A percentile compares a stretch with the other conserved stretches of the same genome.
Evolutionary conservation across 2,888 invertebrate species (phyloP).

Genomic region (Lathronympha strigana): DNA sequence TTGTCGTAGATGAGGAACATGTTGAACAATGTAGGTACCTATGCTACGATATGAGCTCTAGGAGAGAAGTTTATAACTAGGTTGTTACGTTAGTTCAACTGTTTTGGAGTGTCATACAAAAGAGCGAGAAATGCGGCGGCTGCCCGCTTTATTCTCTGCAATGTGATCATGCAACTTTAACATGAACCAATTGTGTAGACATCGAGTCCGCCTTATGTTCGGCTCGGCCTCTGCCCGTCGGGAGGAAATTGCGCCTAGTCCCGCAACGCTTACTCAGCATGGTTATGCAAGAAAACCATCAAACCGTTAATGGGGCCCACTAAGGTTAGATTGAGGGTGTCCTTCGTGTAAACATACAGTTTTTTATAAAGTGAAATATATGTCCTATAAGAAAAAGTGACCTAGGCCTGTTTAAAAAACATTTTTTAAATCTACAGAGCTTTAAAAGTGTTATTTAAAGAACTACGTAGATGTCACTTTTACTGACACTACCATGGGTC

Average conservation of each 20-base stretch:
- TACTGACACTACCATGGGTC: too few relatives aligned
- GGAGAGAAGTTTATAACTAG: conserved; percentile 23
- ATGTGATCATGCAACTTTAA: conserved; percentile 78
- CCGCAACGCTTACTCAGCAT: conserved; percentile 73
- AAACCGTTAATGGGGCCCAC: conserved; percentile 43
- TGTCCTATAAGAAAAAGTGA: too few relatives aligned
- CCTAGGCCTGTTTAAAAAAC: too few relatives aligned
- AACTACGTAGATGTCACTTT: too few relatives aligned
- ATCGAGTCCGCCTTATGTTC: conserved; percentile 51
- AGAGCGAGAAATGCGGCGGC: conserved; percentile 59
- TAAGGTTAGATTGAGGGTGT: conserved; percentile 5
- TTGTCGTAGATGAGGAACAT: not conserved
- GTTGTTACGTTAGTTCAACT: conserved; percentile 24
- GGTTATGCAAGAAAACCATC: conserved; percentile 56
- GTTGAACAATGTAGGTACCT: conserved; percentile 12
- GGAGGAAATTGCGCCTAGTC: conserved; percentile 75
- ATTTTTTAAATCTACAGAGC: too few relatives aligned
- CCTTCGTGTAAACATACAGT: not conserved
- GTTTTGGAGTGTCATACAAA: conserved; percentile 44
- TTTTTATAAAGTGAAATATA: not conserved
- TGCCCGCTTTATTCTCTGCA: conserved; percentile 70
- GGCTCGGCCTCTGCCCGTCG: conserved; percentile 49
- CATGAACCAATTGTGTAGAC: conserved; percentile 68
- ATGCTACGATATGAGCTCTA: not conserved
- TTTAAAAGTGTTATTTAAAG: too few relatives aligned